These are phyloP conservation scores for Tetranychus urticae DNA, from an alignment of 1,140 invertebrate genomes.

Conservation along the genomic window DNA sequence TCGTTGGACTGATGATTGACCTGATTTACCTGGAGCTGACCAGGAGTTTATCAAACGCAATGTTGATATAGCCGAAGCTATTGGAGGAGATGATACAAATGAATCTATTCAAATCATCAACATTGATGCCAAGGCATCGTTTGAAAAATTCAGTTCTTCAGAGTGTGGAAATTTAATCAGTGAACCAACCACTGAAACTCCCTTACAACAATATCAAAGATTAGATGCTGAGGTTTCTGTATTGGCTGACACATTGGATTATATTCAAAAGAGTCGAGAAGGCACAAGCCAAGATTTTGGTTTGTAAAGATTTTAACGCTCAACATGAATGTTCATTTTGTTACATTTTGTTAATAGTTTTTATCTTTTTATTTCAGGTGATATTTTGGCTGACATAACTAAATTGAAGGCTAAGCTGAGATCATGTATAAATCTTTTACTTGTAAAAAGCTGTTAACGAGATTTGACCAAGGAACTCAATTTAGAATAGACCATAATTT, in stretches of 20 bases:
- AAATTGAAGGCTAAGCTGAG: not conserved
- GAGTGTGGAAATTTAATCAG: slow-evolving; percentile 23
- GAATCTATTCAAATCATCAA: slow-evolving; percentile 20
- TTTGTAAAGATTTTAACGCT: not conserved
- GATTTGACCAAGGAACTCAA: too few species aligned
- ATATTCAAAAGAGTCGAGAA: not conserved
- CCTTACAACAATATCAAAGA: slow-evolving; percentile 57
- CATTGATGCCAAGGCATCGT: slow-evolving; percentile 23
- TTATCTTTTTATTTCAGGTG: not conserved
- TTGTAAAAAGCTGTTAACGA: too few species aligned
- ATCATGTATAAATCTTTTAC: not conserved
- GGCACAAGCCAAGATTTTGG: not conserved
- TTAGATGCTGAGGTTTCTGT: slow-evolving; percentile 66
- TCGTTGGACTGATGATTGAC: slow-evolving; percentile 48
- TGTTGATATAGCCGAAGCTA: slow-evolving; percentile 28
- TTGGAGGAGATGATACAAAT: slow-evolving; percentile 13
- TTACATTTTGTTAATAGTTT: not conserved
- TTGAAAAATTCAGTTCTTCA: slow-evolving; percentile 63
- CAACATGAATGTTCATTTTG: not conserved
- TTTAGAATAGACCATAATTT: too few species aligned
- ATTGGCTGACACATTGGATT: slow-evolving; percentile 35
- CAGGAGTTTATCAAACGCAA: slow-evolving; percentile 34
- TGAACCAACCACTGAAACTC: slow-evolving; percentile 32
- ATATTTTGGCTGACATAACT: not conserved
- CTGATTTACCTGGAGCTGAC: slow-evolving; percentile 63